Evolutionary conservation across 2,797 vertebrate species (phyloP).

Genomic region (Etheostoma nigrum): DNA sequence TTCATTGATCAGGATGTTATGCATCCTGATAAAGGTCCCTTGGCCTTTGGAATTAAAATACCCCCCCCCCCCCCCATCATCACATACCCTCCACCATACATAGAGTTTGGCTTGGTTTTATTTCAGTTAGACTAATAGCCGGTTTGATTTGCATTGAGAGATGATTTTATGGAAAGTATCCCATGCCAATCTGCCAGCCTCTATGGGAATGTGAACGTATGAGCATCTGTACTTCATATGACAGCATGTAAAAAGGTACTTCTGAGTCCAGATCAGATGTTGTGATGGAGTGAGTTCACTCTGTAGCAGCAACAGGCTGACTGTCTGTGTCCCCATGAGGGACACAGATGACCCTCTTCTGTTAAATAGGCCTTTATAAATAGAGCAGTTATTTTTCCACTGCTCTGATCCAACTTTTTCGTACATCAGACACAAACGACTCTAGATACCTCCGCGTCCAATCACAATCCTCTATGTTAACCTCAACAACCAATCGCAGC

Average conservation of each 20-base stretch:
- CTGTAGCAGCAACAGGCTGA: not conserved
- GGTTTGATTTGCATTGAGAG: no score
- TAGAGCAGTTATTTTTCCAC: constrained; percentile 77
- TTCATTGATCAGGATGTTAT: no score
- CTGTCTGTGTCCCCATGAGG: constrained; percentile 24
- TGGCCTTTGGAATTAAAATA: no score
- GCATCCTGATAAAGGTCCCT: no score
- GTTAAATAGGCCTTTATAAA: constrained; percentile 79
- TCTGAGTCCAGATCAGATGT: constrained; percentile 1
- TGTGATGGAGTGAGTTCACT: constrained; percentile 22
- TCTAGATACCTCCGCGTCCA: constrained; percentile 33
- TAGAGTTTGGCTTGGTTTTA: no score
- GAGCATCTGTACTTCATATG: not conserved
- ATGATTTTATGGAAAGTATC: no score
- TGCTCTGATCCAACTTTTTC: constrained; percentile 60
- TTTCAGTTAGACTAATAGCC: no score
- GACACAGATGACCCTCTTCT: constrained; percentile 68
- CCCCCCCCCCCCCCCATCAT: no score
- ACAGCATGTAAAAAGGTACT: not conserved
- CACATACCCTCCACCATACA: no score
- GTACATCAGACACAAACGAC: constrained; percentile 25
- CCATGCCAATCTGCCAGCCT: no score
- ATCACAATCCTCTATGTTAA: not conserved
- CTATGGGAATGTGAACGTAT: no score
- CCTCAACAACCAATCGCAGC: constrained; percentile 34